Evolutionary conservation across 2,797 vertebrate species (phyloP), one percentile per base, ranked within the genome.

Genomic region (Hydrophis major): DNA sequence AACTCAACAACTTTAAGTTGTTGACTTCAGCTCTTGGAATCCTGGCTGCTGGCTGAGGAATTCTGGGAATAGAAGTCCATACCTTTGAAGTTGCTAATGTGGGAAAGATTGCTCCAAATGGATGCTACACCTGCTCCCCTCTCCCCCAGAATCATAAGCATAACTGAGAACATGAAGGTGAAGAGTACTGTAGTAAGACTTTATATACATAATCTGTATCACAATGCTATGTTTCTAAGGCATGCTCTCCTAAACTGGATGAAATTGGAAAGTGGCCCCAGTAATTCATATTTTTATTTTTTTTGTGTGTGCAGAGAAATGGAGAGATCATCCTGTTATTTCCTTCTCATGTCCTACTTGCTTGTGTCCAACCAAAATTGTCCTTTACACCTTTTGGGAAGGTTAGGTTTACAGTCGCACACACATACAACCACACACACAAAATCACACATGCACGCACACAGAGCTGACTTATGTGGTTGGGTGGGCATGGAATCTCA

Each of bases 151-250:
- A 47, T 57, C 37, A 32, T 90, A 37, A 93, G 89, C 91, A 94
- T 94, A 86, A 92, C 95, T 92, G 93, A 94, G 96, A 20, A 0
- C 28, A 92, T 6, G 0, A 95, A 93, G 94, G 94, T 50, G 90
- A 91, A 91, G 95, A 94, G 93, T 59, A 91, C 93, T 93, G 91
- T 83, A 93, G 66, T 86, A 56, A 90, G 66, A 92, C 93, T 92
- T 74, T 50, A 88, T 57, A 61, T 66, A 92, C 92, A 4, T 93
- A 88, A 57, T 74, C 89, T 25, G 16, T 18, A 95, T 89, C 93
- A 92, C 92, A 83, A 83, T 13, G 61, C 94, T 93, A 89, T 14
- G 0, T 86, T 96, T 94, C 95, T 95, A 95, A 95, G 93, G 92
- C 95, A 56, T 61, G 59, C 95, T 0, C 0, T 95, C 95, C 93